Percentiles rank a stretch among this genome's conserved stretches.
phyloP scores from a whole-genome alignment of 92 coral and sea anemone species.

The Umimayanthus chanpuru region DNA sequence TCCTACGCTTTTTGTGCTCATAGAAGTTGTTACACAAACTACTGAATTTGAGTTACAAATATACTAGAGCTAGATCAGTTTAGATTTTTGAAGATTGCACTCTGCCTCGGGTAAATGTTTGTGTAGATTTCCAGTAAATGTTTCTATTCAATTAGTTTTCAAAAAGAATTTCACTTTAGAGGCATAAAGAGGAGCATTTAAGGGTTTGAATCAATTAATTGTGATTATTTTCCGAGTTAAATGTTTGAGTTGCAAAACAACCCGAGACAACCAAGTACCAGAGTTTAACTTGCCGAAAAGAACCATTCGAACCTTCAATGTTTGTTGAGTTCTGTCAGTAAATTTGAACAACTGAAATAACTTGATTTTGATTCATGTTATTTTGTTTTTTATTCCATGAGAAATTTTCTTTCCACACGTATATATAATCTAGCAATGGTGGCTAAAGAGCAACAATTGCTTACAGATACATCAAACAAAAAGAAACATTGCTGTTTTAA shows the following conservation, averaged over 20 bases:
- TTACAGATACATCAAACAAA: background rate
- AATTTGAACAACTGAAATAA: background rate
- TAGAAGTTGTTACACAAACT: too few relatives aligned
- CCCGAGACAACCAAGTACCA: background rate
- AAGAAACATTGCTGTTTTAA: background rate
- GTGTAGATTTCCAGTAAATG: too few relatives aligned
- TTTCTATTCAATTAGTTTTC: too few relatives aligned
- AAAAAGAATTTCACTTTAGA: background rate
- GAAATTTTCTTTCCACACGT: background rate
- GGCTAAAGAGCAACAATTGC: background rate
- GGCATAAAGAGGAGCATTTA: background rate
- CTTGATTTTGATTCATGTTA: background rate
- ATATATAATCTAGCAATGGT: background rate
- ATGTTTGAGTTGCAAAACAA: background rate
- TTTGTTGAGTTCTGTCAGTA: background rate
- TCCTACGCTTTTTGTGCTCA: too few relatives aligned
- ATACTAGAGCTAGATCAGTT: too few relatives aligned
- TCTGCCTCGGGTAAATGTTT: too few relatives aligned
- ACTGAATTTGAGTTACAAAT: too few relatives aligned
- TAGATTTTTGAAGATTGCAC: too few relatives aligned
- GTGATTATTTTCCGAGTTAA: background rate
- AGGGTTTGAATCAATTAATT: background rate
- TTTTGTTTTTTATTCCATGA: background rate
- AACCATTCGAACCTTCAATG: background rate
- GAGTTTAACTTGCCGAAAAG: background rate